Evolutionary conservation across 1,140 invertebrate genomes (phyloP), one percentile per base, ranked within the genome.

Genomic region (Drosophila simulans): DNA sequence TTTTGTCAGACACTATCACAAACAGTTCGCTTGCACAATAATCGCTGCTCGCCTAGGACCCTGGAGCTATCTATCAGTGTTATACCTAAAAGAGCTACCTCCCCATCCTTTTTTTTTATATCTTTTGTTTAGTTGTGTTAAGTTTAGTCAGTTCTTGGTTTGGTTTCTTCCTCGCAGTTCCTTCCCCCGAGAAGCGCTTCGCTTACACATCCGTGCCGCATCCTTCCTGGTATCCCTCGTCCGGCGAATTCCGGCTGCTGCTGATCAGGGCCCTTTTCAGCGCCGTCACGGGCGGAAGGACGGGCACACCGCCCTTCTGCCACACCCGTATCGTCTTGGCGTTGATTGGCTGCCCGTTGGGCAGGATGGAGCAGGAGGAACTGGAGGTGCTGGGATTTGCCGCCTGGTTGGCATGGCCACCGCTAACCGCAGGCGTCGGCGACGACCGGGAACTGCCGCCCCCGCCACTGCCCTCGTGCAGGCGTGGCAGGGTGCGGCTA

Each of bases 201-300:
- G 66, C 78, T 91, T 92, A 98, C 90, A 98, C 97, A 92, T 98
- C 97, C 20, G 97, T 98, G 43, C 97, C 97, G 91, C 97, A 97
- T 66, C 97, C 97, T 93, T 98, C 97, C 91, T 97, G 97, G 85
- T 97, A 98, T 15, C 97, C 96, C 92, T 98, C 97, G 86, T 98
- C 97, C 15, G 96, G 96, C 1, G 96, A 96, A 91, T 96, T 97
- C 81, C 96, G 94, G 68, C 95, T 96, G 71, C 95, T 96, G 75
- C 95, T 96, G 68, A 94, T 95, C 2, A 97, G 94, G 11, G 96
- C 96, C 53, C 96, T 95, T 90, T 97, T 97, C 25, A 95, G 94
- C 74, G 94, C 96, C 78, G 39, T 96, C 7, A 97, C 96, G 1
- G 96, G 96, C 1, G 96, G 96, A 75, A 97, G 92, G 8, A 97